Base-by-base conservation (phyloP, 2,797 vertebrate genomes). In the Phrynocephalus forsythii region DNA sequence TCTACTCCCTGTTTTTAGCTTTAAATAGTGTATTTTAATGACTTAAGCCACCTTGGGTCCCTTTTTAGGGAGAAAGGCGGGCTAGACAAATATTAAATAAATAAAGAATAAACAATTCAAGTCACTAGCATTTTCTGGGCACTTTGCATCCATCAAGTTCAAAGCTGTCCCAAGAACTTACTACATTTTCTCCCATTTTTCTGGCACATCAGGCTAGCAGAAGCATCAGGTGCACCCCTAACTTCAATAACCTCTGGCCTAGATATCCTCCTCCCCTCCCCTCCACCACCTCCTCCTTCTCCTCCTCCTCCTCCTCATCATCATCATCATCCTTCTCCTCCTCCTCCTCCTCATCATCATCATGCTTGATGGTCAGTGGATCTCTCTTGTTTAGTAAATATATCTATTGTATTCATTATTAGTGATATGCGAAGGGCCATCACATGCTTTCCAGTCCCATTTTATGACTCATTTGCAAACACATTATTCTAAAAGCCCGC, bases 111-210 rank as follows among this genome's bases (percentile, higher is more conserved):
- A 56, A 56, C 13, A 56, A 56, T 9, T 56, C 50, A 52, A 26
- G 44, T 87, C 52, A 88, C 85, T 75, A 73, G 56, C 10, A 18
- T 13, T 71, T 79, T 67, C 75, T 83, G 48, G 78, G 16, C 44
- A 11, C 30, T 50, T 38, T 79, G 28, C 50, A 79, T 71, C 75
- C 16, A 79, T 22, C 26, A 79, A 72, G 68, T 71, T 87, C 80
- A 87, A 69, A 77, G 80, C 30, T 79, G 7, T 6, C 67, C 73
- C 67, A 56, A 79, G 30, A 83, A 15, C 28, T 26, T 78, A 30
- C 66, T 72, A n/a, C 60, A 9, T 84, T 77, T 79, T n/a, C 56
- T 69, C 52, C 44, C 33, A 44, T 44, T n/a, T 85, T 8, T 33
- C 33, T 78, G 38, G 38, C 10, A 22, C 22, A 66, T 81, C 66